These are phyloP conservation scores for Exephanes ischioxanthus DNA, from an alignment of 2,888 invertebrate genomes.

Conservation along the genomic window DNA sequence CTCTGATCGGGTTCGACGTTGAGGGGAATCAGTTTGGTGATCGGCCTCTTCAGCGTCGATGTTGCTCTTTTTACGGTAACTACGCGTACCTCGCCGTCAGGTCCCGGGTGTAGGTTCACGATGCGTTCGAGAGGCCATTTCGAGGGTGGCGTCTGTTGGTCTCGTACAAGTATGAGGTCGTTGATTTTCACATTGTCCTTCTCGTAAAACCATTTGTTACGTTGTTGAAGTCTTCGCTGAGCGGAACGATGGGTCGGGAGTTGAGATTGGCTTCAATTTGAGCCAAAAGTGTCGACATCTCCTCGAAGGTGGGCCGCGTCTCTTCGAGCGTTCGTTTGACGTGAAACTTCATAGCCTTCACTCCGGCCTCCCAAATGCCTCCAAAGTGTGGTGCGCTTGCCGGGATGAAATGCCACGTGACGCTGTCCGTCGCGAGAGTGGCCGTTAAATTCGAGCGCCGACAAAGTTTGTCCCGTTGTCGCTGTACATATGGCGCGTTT, in stretches of 20 bases:
- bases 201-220: too few relatives aligned
- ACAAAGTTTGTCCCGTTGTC: constrained; percentile 51
- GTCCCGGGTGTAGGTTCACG: background rate
- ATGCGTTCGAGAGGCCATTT: constrained; percentile 5
- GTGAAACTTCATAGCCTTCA: constrained; percentile 71
- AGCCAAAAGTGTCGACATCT: constrained; percentile 64
- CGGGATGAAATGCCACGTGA: constrained; percentile 73
- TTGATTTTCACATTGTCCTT: too few relatives aligned
- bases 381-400: constrained; percentile 72
- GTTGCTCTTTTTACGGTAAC: constrained; percentile 11
- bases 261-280: constrained; percentile 63
- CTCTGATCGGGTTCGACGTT: background rate
- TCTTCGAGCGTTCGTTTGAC: constrained; percentile 65
- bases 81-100: background rate
- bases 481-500: background rate
- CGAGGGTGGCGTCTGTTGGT: constrained; percentile 52
- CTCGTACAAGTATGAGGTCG: constrained; percentile 50
- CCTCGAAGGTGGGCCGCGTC: constrained; percentile 65
- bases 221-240: constrained; percentile 61
- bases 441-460: constrained; percentile 9
- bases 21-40: background rate
- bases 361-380: constrained; percentile 74
- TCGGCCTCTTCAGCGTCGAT: background rate
- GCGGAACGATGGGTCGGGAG: constrained; percentile 58
- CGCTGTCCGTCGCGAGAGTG: constrained; percentile 44